Base-by-base conservation (phyloP, 2,113 vertebrate genomes). In the Pygoscelis adeliae region DNA sequence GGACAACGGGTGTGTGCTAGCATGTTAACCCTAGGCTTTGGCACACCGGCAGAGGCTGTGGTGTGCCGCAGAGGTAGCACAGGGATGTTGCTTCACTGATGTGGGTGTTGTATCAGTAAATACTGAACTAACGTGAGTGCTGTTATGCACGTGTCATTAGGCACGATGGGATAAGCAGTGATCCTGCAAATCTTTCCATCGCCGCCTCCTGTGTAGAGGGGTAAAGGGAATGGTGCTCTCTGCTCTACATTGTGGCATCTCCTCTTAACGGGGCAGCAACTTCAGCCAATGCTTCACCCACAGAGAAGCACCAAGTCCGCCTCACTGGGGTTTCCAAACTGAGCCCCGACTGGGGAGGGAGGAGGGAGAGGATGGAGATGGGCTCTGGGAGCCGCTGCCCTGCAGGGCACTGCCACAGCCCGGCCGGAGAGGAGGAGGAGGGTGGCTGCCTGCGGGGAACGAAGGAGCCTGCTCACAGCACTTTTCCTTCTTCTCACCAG, bases 121-220 rank as follows among this genome's bases (percentile, higher is more conserved):
- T 44, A 40, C 44, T 13, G 56, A 82, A 15, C 8, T 67, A 13
- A 58, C 0, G 0, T 23, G 52, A 63, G 56, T 36, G 30, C 56
- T 58, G 40, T 50, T 73, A 44, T n/a, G 59, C 53, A 27, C 34
- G 6, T 22, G 11, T 47, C 17, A 0, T 79, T 59, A 19, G 73
- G 30, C 20, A 4, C 6, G 30, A 36, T 50, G 81, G 58, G 34
- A 10, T 70, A 61, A 77, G 65, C 36, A 47, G 34, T 47, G 16
- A n/a, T 38, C 67, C 62, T 72, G 46, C 29, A 72, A 10, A 38
- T 49, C 19, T 70, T 73, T 50, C 30, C 58, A 30, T 80, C 8
- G 5, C 34, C 55, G 71, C 32, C 23, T 76, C 80, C 74, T 27
- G 7, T 58, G 19, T 32, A 15, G 9, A 17, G 3, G 23, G 14